Evolutionary conservation across 2,113 vertebrate species (phyloP), one percentile per base, ranked within the genome.

Genomic region (Lipotes vexillifer): DNA sequence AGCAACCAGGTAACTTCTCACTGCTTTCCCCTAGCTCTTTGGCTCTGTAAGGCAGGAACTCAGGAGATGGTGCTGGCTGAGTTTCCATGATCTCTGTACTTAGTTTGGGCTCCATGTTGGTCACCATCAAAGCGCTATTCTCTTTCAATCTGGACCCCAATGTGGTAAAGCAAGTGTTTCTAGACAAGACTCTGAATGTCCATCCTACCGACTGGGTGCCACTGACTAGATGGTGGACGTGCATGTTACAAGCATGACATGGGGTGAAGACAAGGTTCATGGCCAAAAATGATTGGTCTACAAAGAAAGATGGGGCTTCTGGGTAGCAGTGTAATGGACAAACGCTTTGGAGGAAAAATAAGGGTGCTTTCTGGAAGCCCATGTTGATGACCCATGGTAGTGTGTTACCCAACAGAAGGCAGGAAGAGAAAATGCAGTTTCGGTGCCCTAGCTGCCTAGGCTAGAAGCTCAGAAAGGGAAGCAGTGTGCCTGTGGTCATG

Each of bases 111-210:
- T 98, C 98, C 61, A 96, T 98, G 5, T n/a, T 98, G 72, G 98
- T 98, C 0, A 98, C 98, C 46, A 97, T 98, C 88, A 93, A 96
- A 1, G 98, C 98, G 66, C 97, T 98, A 94, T 99, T 99, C 95
- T 49, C 97, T 8, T 65, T 95, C 57, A 93, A 4, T 74, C 57
- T 98, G 96, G 97, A 31, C 74, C 92, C 83, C 46, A 11, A 75
- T 0, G 36, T 36, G n/a, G 96, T 98, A 3, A 78, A 97, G 77
- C 95, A 71, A 63, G 93, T 96, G 20, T 99, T 99, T 94, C 91
- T 97, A 66, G 68, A 80, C 0, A 68, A 98, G 25, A 96, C 97
- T 6, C 80, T 38, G n/a, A 98, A 97, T 12, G 63, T 31, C 41
- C 97, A 0, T 96, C 97, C 2, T 82, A 97, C 2, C 90, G 97